Evolutionary conservation across 2,113 vertebrate species (phyloP).

Genomic region (Microcebus jonahi): DNA sequence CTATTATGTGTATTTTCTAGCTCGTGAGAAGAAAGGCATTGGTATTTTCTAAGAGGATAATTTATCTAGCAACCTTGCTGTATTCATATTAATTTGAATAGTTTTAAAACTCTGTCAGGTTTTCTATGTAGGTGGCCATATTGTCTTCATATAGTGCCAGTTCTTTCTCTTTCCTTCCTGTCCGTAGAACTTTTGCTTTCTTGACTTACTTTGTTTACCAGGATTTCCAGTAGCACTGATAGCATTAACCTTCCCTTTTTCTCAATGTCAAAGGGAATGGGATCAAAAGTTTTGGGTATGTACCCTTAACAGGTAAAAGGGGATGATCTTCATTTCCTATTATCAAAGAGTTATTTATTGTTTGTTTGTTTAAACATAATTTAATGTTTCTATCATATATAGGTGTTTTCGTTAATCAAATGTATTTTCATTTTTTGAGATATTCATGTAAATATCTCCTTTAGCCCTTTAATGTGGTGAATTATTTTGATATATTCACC

Average conservation of each 20-base stretch:
- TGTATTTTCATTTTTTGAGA: not conserved
- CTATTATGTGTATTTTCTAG: constrained; percentile 25
- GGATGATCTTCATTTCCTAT: not conserved
- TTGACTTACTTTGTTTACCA: constrained; percentile 27
- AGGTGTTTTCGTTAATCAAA: not conserved
- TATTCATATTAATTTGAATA: constrained; percentile 21
- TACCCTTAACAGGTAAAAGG: not conserved
- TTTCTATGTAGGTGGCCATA: not conserved
- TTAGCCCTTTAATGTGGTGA: not conserved
- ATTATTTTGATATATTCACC: constrained; percentile 37
- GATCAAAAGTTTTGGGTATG: not conserved
- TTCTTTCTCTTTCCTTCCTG: not conserved
- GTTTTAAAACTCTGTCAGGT: not conserved
- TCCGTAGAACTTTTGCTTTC: not conserved
- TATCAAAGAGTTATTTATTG: not conserved
- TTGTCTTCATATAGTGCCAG: not conserved
- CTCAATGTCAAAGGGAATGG: not conserved
- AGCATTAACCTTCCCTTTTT: constrained; percentile 1
- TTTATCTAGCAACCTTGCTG: not conserved
- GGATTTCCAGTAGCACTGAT: not conserved
- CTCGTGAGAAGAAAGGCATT: constrained; percentile 16
- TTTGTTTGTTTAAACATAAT: not conserved
- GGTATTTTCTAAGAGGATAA: not conserved
- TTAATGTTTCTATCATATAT: not conserved
- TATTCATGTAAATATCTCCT: not conserved